These are phyloP conservation scores for Aphelinus certus DNA, from an alignment of 1,140 invertebrate species.

Conservation along the genomic window DNA sequence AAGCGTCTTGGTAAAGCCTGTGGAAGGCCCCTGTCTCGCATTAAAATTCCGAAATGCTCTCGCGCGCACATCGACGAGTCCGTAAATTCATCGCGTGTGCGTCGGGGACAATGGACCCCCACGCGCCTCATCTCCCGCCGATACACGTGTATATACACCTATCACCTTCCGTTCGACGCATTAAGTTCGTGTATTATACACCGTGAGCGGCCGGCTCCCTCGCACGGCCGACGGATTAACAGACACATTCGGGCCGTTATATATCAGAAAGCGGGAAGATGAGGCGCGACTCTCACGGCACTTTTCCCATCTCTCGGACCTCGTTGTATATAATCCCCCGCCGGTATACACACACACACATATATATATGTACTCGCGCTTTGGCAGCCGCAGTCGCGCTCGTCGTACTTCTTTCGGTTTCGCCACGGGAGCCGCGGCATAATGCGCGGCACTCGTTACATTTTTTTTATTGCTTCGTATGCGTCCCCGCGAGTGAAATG, in stretches of 20 bases:
- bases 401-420: not conserved
- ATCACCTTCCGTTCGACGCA: conserved; percentile 21
- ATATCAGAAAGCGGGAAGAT: too few relatives aligned
- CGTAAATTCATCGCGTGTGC: conserved; percentile 5
- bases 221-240: conserved; percentile 19
- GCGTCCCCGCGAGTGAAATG: not conserved
- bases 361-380: not conserved
- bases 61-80: not conserved
- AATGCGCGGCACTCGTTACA: not conserved
- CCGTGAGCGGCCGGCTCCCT: not conserved
- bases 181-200: conserved; percentile 13
- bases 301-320: not conserved
- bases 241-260: not conserved
- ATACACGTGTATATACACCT: not conserved
- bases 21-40: not conserved
- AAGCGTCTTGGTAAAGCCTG: too few relatives aligned
- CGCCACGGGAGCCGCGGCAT: conserved; percentile 3
- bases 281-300: not conserved
- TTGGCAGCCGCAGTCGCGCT: too few relatives aligned
- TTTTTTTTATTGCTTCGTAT: conserved; percentile 5
- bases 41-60: conserved; percentile 15
- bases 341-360: too few relatives aligned
- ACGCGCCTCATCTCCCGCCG: not conserved
- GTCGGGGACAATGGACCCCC: not conserved
- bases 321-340: too few relatives aligned